Evolutionary conservation across 2,888 invertebrate genomes (phyloP), one percentile per base, ranked within the genome.

Genomic region (Leucophenga montana): DNA sequence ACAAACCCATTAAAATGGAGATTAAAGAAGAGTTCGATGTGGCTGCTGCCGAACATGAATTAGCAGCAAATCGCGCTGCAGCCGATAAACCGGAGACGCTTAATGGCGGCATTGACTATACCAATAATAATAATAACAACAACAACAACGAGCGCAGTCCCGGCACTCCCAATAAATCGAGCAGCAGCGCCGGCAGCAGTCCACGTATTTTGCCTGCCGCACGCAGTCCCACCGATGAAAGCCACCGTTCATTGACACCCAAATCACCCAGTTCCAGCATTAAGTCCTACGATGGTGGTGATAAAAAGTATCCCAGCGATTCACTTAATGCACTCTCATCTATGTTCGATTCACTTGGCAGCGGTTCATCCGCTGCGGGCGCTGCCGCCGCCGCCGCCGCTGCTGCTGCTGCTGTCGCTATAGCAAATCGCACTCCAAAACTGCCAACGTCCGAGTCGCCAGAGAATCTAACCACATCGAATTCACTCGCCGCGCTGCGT

Each of bases 401-500:
- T 3, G 72, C 74, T 1, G 79, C 72, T 13, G 73, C 78, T 0
- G 48, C 71, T 1, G 48, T 11, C 3, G n/a, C 56, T 1, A 66
- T 27, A 61, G 74, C 68, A 11, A 13, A 39, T 39, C 53, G 67
- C 61, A 73, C 18, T 44, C 72, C 50, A 67, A 72, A 18, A 50
- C 69, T 66, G 18, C 72, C 70, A 33, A 77, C 78, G 72, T 69
- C 75, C 5, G 76, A 84, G 54, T 77, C 81, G 2, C 83, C 87
- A 18, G 87, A 86, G 75, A 88, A 87, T 77, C 84, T 88, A 27
- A 84, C 82, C 70, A 85, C 85, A 48, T 94, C 96, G 85, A 97
- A 98, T 88, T 98, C 98, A 48, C 89, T 98, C 78, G 97, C 97
- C 64, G 97, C 97, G 44, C 90, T 98, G 76, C 98, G 98, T 88